Percentiles rank a stretch among this genome's conserved stretches.
Conservation (phyloP, 2,113 vertebrate species). For the Choloepus hoffmanni region DNA sequence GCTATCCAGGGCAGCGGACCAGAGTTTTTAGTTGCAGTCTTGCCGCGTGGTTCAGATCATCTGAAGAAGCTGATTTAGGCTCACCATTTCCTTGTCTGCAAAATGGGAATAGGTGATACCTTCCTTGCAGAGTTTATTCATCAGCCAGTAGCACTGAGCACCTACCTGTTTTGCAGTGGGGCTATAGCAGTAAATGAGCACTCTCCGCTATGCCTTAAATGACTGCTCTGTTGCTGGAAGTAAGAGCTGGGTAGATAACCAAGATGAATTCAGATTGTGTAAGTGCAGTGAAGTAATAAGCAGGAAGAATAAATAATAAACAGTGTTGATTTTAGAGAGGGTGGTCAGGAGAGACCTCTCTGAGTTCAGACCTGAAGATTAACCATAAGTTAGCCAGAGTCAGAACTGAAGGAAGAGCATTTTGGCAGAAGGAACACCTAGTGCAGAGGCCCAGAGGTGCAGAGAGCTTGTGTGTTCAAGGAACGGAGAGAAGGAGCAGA, state of each 20-base stretch:
- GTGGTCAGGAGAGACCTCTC: not conserved
- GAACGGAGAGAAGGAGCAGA: not conserved
- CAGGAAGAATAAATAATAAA: not conserved
- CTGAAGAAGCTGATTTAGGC: not conserved
- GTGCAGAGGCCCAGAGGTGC: not conserved
- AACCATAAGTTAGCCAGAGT: not conserved
- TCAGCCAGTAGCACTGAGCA: not conserved
- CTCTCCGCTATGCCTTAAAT: not conserved
- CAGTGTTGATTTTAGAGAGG: not conserved
- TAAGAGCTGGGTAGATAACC: not conserved
- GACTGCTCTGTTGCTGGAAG: not conserved
- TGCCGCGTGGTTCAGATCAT: not conserved
- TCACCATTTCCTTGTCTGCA: not conserved
- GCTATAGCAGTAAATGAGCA: not conserved
- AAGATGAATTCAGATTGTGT: not conserved
- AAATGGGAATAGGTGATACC: not conserved
- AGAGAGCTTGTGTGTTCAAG: not conserved
- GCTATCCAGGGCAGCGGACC: not conserved
- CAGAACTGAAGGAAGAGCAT: not conserved
- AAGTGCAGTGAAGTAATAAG: not conserved
- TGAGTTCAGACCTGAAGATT: not conserved
- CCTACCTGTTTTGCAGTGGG: not conserved
- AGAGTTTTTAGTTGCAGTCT: not conserved
- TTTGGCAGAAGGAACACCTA: not conserved
- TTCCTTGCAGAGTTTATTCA: not conserved